phyloP scores from a whole-genome alignment of 2,113 vertebrate genomes.

The Dasyornis broadbenti region DNA sequence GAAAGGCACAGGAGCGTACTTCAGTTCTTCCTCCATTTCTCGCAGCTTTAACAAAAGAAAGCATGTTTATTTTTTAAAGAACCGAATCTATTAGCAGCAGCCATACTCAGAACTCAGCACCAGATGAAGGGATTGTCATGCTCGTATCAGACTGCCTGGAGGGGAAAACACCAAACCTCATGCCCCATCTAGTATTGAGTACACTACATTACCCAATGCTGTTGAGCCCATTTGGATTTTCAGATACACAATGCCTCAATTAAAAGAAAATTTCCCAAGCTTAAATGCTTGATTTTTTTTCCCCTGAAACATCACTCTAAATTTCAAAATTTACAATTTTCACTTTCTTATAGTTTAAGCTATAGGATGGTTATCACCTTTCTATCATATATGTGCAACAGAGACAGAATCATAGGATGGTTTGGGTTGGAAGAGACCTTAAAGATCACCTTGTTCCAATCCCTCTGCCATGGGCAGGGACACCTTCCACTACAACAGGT shows the following conservation, averaged over 20 bases:
- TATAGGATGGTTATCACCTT: not conserved
- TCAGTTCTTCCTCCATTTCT: conserved; percentile 93
- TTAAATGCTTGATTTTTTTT: not conserved
- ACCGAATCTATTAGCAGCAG: not conserved
- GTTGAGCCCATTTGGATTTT: not conserved
- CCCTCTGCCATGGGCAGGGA: not conserved
- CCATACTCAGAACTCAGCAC: not conserved
- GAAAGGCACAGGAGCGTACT: conserved; percentile 81
- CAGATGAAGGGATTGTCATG: not conserved
- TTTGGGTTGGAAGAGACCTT: not conserved
- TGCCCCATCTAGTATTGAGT: fast-evolving
- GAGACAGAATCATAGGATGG: not conserved
- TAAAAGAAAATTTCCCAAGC: not conserved
- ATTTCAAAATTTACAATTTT: not conserved
- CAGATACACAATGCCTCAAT: not conserved
- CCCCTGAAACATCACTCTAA: not conserved
- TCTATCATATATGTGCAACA: not conserved
- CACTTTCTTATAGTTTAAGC: not conserved
- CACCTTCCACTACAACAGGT: not conserved
- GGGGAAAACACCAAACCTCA: not conserved
- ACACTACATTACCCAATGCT: not conserved
- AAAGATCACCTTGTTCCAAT: not conserved
- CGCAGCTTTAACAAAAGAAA: conserved; percentile 74
- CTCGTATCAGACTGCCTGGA: not conserved
- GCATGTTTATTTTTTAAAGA: not conserved